Evolutionary conservation across 1,140 invertebrate species (phyloP).

Genomic region (Drosophila asahinai): DNA sequence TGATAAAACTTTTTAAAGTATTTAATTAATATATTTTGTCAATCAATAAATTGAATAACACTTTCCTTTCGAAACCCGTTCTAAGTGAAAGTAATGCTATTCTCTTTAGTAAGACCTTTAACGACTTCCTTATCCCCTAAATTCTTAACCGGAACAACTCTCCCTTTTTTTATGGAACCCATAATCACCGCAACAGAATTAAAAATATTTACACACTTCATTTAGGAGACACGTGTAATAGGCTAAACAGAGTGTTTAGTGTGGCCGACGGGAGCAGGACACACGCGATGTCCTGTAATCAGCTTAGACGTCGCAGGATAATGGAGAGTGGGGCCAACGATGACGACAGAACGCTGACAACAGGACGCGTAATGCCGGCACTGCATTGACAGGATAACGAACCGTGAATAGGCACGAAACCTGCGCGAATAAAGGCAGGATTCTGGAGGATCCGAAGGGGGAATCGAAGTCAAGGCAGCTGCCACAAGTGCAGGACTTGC

Average conservation of each 20-base stretch:
- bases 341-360: constrained; percentile 66
- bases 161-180: constrained; percentile 2
- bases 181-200: constrained; percentile 57
- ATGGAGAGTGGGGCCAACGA: constrained; percentile 7
- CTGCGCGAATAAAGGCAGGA: constrained; percentile 51
- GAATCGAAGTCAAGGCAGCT: constrained; percentile 66
- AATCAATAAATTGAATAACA: not conserved
- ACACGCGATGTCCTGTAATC: constrained; percentile 52
- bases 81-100: not conserved
- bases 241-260: constrained; percentile 67
- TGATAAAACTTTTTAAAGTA: not conserved
- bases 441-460: constrained; percentile 14
- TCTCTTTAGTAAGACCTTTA: not conserved
- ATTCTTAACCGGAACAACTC: not conserved
- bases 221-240: constrained; percentile 75
- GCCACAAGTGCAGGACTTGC: constrained; percentile 62
- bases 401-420: constrained; percentile 83
- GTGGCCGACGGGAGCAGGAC: constrained; percentile 24
- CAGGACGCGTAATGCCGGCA: constrained; percentile 53
- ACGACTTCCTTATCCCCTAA: not conserved
- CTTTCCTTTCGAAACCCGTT: not conserved
- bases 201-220: constrained; percentile 72
- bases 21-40: no score
- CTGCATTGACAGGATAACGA: constrained; percentile 81
- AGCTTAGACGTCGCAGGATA: constrained; percentile 49